phyloP scores from a whole-genome alignment of 2,888 invertebrate species.

The Drosophila nigritarsus region DNA sequence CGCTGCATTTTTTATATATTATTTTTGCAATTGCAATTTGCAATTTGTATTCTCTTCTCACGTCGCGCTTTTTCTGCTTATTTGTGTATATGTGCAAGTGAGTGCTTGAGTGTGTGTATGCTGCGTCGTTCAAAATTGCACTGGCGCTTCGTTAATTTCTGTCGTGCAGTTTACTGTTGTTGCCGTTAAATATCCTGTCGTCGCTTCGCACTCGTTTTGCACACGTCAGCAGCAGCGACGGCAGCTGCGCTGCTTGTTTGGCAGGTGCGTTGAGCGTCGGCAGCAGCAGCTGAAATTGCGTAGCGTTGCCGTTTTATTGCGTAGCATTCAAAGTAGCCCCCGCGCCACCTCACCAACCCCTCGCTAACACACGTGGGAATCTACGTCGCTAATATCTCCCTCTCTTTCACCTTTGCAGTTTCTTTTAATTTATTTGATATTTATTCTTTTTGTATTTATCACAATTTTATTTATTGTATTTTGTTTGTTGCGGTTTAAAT shows the following conservation, averaged over 20 bases:
- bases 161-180: slow-evolving; percentile 57
- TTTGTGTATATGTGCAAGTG: slow-evolving; percentile 8
- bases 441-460: not conserved
- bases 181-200: slow-evolving; percentile 60
- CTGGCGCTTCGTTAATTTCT: slow-evolving; percentile 73
- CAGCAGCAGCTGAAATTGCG: slow-evolving; percentile 57
- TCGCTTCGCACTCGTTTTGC: slow-evolving; percentile 68
- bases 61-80: slow-evolving; percentile 34
- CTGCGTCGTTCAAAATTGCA: slow-evolving; percentile 65
- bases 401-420: not conserved
- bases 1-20: slow-evolving; percentile 42
- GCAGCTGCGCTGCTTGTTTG: slow-evolving; percentile 48
- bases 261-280: slow-evolving; percentile 49
- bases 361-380: slow-evolving; percentile 58
- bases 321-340: slow-evolving; percentile 50
- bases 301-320: slow-evolving; percentile 56
- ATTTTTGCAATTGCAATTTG: slow-evolving; percentile 14
- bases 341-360: slow-evolving; percentile 41
- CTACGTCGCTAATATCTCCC: slow-evolving; percentile 36
- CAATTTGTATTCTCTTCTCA: slow-evolving; percentile 35
- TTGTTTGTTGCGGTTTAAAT: slow-evolving; percentile 32
- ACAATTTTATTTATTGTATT: slow-evolving; percentile 4
- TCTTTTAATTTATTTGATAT: not conserved
- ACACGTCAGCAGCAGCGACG: slow-evolving; percentile 71
- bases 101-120: slow-evolving; percentile 34